Percentiles rank a stretch among this genome's conserved stretches.
phyloP scores from a whole-genome alignment of 2,797 vertebrate genomes.

The Pseudochromis fuscus region DNA sequence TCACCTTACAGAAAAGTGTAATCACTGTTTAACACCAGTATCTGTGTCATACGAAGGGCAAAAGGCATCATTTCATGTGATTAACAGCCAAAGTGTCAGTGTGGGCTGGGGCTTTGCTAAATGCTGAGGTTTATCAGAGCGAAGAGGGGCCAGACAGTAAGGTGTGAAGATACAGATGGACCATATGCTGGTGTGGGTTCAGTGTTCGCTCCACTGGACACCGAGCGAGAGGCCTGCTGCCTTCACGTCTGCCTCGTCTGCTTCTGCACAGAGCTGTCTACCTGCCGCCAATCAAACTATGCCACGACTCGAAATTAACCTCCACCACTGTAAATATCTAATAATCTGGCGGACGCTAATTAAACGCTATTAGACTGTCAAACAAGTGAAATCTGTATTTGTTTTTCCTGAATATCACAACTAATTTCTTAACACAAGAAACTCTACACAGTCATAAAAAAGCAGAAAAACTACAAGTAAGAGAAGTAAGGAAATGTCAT shows the following conservation, averaged over 20 bases:
- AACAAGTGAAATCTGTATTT: neutral
- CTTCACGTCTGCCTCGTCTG: conserved; percentile 78
- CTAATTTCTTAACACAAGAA: conserved; percentile 13
- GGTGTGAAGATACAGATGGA: conserved; percentile 80
- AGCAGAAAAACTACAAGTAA: conserved; percentile 28
- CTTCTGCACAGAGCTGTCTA: conserved; percentile 20
- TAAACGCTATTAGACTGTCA: neutral
- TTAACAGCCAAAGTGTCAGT: conserved; percentile 59
- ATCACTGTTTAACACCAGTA: conserved; percentile 15
- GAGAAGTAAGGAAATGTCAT: conserved; percentile 53
- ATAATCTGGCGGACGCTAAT: neutral
- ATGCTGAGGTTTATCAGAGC: conserved; percentile 78
- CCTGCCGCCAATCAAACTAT: conserved; percentile 25
- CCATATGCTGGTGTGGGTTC: conserved; percentile 81
- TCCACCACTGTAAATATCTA: neutral
- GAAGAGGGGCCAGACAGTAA: conserved; percentile 79
- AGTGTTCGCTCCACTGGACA: conserved; percentile 72
- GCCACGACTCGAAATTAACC: neutral
- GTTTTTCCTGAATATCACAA: neutral
- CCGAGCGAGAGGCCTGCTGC: conserved; percentile 79
- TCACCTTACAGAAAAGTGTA: neutral
- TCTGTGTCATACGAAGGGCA: conserved; percentile 2
- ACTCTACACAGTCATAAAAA: neutral
- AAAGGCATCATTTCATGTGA: conserved; percentile 35
- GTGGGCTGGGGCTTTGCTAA: conserved; percentile 48